Evolutionary conservation across 2,888 invertebrate species (phyloP).

Genomic region (Tetranychus truncatus): DNA sequence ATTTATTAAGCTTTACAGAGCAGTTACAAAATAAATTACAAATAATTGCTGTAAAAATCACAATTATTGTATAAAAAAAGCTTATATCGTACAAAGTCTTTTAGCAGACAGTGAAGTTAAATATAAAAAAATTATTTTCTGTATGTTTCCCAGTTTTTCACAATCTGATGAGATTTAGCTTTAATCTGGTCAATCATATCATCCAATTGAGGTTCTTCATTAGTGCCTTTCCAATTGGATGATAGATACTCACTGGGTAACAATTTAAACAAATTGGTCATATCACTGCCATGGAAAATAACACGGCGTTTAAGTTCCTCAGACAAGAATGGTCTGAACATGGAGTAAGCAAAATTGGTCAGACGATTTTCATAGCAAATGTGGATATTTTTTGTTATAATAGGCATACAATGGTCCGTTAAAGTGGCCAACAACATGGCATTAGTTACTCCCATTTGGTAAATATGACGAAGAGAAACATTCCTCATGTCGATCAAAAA

Average conservation of each 20-base stretch:
- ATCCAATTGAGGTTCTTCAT: background rate
- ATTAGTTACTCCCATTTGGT: slow-evolving; percentile 3
- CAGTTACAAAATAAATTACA: no score
- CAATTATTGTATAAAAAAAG: no score
- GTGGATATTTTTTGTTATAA: background rate
- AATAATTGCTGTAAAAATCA: no score
- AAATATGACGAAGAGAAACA: background rate
- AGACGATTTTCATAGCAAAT: background rate
- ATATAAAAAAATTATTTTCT: background rate
- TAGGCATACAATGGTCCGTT: slow-evolving; percentile 7
- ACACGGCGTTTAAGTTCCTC: background rate
- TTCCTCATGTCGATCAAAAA: background rate
- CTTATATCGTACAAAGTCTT: no score
- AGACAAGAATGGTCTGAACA: slow-evolving; percentile 6
- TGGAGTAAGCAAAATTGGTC: background rate
- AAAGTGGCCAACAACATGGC: background rate
- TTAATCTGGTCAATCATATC: background rate
- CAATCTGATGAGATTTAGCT: background rate
- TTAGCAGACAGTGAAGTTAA: no score
- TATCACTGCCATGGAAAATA: slow-evolving; percentile 5
- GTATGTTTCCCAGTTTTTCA: background rate
- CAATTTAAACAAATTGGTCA: background rate
- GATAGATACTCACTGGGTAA: background rate
- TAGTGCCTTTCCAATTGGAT: background rate
- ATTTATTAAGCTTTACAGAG: no score